These are phyloP conservation scores for Microtus oregoni DNA, from an alignment of 2,113 vertebrate genomes.

Conservation along the genomic window DNA sequence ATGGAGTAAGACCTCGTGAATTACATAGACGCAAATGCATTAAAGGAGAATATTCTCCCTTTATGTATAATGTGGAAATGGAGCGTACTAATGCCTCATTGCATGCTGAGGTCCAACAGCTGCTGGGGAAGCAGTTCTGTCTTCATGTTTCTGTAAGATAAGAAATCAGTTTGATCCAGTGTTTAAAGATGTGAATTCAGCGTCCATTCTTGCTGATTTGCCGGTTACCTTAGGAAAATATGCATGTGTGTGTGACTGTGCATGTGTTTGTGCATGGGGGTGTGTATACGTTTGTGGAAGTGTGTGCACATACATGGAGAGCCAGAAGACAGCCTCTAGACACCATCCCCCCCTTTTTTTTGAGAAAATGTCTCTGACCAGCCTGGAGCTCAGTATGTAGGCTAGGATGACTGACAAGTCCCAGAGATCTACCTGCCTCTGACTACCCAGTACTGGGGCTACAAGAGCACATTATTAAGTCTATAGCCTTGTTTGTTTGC, in stretches of 20 bases:
- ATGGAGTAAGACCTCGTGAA: conserved; percentile 14
- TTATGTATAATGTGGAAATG: neutral
- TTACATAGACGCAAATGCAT: conserved; percentile 4
- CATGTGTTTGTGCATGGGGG: neutral
- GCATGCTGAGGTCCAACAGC: neutral
- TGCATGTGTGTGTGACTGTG: neutral
- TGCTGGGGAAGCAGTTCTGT: conserved; percentile 1
- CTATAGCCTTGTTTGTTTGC: neutral
- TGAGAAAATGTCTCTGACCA: neutral
- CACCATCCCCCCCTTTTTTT: too few relatives aligned
- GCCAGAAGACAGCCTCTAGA: neutral
- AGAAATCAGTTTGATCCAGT: conserved; percentile 11
- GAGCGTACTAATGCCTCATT: neutral
- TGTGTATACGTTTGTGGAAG: neutral
- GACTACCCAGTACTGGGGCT: neutral
- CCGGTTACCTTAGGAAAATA: neutral
- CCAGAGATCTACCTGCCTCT: neutral
- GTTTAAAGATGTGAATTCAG: conserved; percentile 29
- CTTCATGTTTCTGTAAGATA: neutral
- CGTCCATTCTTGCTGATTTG: neutral
- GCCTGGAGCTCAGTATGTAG: too few relatives aligned
- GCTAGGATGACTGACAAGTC: too few relatives aligned
- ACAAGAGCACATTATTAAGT: too few relatives aligned
- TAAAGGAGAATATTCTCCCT: neutral
- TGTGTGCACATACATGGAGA: neutral